Evolutionary conservation across 2,797 vertebrate species (phyloP).

Genomic region (Myiotriccus ornatus): DNA sequence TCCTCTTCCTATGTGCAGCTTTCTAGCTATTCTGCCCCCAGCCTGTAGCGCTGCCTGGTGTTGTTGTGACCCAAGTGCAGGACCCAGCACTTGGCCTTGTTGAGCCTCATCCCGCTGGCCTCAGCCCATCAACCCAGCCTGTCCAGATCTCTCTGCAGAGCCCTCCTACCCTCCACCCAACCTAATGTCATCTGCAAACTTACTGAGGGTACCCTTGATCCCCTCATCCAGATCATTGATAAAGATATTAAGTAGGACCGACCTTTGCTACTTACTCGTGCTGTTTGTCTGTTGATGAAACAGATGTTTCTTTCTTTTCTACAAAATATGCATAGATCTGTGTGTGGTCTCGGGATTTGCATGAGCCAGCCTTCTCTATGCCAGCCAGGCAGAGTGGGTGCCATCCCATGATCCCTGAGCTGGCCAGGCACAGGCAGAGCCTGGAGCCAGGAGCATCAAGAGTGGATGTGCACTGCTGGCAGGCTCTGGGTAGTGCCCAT

Average conservation of each 20-base stretch:
- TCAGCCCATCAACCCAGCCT: fast-evolving
- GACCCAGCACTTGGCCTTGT: too few relatives aligned
- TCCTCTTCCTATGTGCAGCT: not conserved
- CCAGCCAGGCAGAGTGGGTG: not conserved
- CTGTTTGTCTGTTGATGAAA: not conserved
- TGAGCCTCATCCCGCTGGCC: not conserved
- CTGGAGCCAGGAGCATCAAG: fast-evolving
- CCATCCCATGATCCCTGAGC: fast-evolving
- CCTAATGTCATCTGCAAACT: not conserved
- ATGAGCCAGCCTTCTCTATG: not conserved
- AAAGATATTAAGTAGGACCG: not conserved
- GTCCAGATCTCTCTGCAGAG: not conserved
- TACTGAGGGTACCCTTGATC: not conserved
- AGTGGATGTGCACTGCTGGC: fast-evolving
- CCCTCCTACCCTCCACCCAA: not conserved
- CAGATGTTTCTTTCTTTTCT: not conserved
- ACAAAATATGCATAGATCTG: not conserved
- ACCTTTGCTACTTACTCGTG: not conserved
- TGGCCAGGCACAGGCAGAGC: not conserved
- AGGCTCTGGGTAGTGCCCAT: not conserved
- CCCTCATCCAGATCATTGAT: not conserved
- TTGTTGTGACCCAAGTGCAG: not conserved
- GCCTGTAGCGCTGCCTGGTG: fast-evolving
- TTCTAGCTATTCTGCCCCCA: not conserved
- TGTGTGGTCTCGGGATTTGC: not conserved